These are phyloP conservation scores for Copsychus sechellarum DNA, from an alignment of 2,113 vertebrate genomes.

Conservation along the genomic window DNA sequence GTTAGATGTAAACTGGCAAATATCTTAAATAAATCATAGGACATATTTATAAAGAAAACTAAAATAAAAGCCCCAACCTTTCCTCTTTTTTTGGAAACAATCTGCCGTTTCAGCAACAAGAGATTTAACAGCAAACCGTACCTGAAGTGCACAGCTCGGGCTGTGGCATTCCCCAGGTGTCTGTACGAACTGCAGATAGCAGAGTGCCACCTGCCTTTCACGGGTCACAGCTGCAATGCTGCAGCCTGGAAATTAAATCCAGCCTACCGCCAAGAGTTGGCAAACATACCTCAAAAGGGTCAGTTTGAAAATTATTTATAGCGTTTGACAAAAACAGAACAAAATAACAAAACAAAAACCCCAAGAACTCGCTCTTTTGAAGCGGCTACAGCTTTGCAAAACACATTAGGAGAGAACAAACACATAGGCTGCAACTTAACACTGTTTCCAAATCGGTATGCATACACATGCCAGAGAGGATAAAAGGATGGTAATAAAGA, in stretches of 20 bases:
- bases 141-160: background rate
- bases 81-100: background rate
- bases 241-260: background rate
- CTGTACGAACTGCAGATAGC: background rate
- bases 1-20: background rate
- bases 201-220: constrained; percentile 45
- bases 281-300: background rate
- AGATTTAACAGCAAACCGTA: background rate
- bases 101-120: background rate
- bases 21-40: background rate
- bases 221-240: constrained; percentile 17
- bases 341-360: background rate
- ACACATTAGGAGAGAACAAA: background rate
- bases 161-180: background rate
- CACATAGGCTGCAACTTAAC: background rate
- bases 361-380: background rate
- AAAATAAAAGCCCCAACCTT: background rate
- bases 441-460: background rate
- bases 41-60: background rate
- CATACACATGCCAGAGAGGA: background rate
- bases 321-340: background rate
- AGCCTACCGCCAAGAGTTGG: background rate
- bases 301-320: background rate
- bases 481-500: background rate
- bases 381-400: background rate